These are phyloP conservation scores for Athetis lepigone DNA, from an alignment of 2,888 invertebrate species.

Conservation along the genomic window DNA sequence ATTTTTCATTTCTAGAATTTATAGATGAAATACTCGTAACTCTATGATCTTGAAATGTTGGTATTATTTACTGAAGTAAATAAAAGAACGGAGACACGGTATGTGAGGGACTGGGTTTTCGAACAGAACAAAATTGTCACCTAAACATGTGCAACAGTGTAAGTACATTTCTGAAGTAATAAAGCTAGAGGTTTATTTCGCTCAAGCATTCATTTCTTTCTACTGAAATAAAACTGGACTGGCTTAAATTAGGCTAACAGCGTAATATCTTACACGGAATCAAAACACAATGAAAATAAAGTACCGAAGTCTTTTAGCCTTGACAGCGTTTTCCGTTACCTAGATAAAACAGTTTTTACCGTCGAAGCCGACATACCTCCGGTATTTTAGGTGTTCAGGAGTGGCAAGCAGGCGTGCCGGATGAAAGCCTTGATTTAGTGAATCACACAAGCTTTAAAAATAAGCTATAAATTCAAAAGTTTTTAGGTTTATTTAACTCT, in stretches of 20 bases:
- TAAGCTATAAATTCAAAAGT: slow-evolving; percentile 5
- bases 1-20: slow-evolving; percentile 40
- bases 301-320: slow-evolving; percentile 14
- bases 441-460: slow-evolving; percentile 28
- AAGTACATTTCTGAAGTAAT: too few species aligned
- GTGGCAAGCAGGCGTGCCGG: slow-evolving; percentile 28
- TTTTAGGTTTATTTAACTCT: neutral
- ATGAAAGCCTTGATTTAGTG: slow-evolving; percentile 11
- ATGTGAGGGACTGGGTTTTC: neutral
- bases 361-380: neutral
- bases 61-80: slow-evolving; percentile 14
- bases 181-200: too few species aligned
- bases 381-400: slow-evolving; percentile 21
- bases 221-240: slow-evolving; percentile 9
- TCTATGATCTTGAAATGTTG: slow-evolving; percentile 22
- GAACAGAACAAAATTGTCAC: neutral
- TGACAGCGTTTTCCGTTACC: slow-evolving; percentile 11
- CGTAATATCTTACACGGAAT: slow-evolving; percentile 12
- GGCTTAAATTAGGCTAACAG: slow-evolving; percentile 1
- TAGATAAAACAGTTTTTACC: slow-evolving; percentile 20
- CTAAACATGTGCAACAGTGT: slow-evolving; percentile 3
- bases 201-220: too few species aligned
- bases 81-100: slow-evolving; percentile 3
- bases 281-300: slow-evolving; percentile 29
- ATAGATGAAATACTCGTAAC: slow-evolving; percentile 31